Percentiles rank a stretch among this genome's conserved stretches.
These are phyloP conservation scores for Clytia hemisphaerica DNA, from an alignment of 30 jellyfish, hydroid and myxozoan species.

Conservation along the genomic window DNA sequence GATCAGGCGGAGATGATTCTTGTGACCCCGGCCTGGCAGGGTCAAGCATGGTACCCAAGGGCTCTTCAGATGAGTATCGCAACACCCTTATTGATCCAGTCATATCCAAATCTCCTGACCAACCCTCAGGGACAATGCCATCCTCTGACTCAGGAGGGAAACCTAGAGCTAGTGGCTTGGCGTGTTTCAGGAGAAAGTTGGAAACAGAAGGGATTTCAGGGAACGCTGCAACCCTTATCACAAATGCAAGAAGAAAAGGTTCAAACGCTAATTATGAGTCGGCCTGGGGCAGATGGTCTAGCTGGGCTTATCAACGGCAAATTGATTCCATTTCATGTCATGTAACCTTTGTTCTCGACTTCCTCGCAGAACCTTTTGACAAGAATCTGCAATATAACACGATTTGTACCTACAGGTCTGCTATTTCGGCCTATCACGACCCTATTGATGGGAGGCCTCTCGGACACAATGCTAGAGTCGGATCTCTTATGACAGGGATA, in stretches of 20 bases:
- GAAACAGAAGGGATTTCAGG: constrained; percentile 18
- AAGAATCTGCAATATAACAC: background rate
- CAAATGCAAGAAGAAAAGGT: constrained; percentile 20
- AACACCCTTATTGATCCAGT: constrained; percentile 14
- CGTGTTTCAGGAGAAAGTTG: constrained; percentile 15
- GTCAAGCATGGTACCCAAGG: constrained; percentile 33
- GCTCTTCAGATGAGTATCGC: constrained; percentile 19
- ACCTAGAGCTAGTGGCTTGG: constrained; percentile 37
- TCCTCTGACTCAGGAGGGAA: constrained; percentile 11
- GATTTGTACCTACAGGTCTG: constrained; percentile 17
- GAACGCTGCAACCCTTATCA: constrained; percentile 27
- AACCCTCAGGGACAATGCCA: constrained; percentile 29
- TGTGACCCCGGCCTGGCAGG: constrained; percentile 28
- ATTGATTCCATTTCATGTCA: constrained; percentile 19
- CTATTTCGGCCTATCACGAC: constrained; percentile 12
- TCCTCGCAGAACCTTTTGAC: constrained; percentile 16
- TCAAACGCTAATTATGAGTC: constrained; percentile 21
- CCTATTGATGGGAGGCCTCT: constrained; percentile 2
- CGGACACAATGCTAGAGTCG: constrained; percentile 18
- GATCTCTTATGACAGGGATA: constrained; percentile 21
- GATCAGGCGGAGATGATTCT: constrained; percentile 1
- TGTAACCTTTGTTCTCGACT: constrained; percentile 4
- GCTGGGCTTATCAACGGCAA: constrained; percentile 33
- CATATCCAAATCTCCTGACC: constrained; percentile 2
- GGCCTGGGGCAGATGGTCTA: constrained; percentile 35